Base-by-base conservation (phyloP, 2,113 vertebrate genomes). In the Tiliqua scincoides region DNA sequence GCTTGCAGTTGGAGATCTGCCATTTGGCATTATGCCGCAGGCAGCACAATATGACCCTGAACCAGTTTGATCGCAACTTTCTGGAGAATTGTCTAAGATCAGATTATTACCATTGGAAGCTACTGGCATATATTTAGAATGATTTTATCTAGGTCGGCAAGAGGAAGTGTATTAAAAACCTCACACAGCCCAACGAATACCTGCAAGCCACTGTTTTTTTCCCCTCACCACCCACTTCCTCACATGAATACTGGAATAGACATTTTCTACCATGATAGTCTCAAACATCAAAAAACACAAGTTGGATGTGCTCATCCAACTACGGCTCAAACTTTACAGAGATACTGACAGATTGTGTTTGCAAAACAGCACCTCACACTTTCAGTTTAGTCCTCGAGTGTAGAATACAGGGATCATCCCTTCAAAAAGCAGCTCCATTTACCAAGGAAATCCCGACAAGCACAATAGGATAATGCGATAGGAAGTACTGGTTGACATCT, bases 131-230 rank as follows among this genome's bases (percentile, higher is more conserved):
- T 83, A 37, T 43, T 43, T n/a, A 43, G 70, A 43, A 62, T 62
- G 43, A 73, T 83, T 67, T 89, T 91, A 93, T 89, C 70, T 85
- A 75, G 87, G 86, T 85, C 89, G 85, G 84, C 75, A 78, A 88
- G 84, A 89, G 89, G 88, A 94, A 94, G 84, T 90, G 83, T 83
- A 79, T 89, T 62, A 21, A 62, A 72, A 83, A 61, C 54, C 37
- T 74, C 70, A 43, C 25, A 21, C 70, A 83, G 37, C 25, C 18
- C 25, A n/a, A n/a, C 20, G 30, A 43, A 43, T 62, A 40, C 54
- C 9, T 63, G 43, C 30, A 62, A 74, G 70, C 70, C 18, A 40
- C 68, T n/a, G 37, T 48, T 74, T 17, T 32, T 81, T 82, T 6
- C n/a, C 43, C 14, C 18, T 3, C 70, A 32, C 17, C 27, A 67